Percentiles rank a stretch among this genome's conserved stretches.
Evolutionary conservation across 2,113 vertebrate genomes (phyloP).

Genomic region (Thinocorus orbignyianus): DNA sequence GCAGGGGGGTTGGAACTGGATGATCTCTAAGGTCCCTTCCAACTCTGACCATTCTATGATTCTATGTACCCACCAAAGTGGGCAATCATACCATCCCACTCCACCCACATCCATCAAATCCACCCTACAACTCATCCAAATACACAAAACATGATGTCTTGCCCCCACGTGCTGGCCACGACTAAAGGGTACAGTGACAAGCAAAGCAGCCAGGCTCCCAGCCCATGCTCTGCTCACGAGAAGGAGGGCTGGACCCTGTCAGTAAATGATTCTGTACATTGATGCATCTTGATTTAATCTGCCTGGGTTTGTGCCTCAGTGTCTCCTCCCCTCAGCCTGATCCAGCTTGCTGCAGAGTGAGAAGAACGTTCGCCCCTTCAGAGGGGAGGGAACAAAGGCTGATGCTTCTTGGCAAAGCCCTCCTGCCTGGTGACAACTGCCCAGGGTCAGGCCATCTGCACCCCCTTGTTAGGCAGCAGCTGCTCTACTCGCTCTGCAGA

Average conservation of each 20-base stretch:
- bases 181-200: neutral
- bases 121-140: neutral
- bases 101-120: neutral
- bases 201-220: neutral
- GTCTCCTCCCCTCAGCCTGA: neutral
- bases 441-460: slow-evolving; percentile 62
- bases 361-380: slow-evolving; percentile 8
- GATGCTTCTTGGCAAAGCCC: slow-evolving; percentile 17
- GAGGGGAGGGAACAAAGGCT: neutral
- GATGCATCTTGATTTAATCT: neutral
- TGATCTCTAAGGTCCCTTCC: too few species aligned
- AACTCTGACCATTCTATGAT: too few species aligned
- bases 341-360: slow-evolving; percentile 28
- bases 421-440: slow-evolving; percentile 36
- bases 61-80: neutral
- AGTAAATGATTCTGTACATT: neutral
- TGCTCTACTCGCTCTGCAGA: slow-evolving; percentile 31
- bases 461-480: slow-evolving; percentile 61
- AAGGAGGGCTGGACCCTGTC: neutral
- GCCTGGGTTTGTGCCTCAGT: neutral
- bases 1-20: too few species aligned
- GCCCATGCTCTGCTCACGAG: neutral
- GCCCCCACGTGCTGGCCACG: neutral
- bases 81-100: neutral
- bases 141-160: neutral